Evolutionary conservation across 2,888 invertebrate species (phyloP).

Genomic region (Rapana venosa): DNA sequence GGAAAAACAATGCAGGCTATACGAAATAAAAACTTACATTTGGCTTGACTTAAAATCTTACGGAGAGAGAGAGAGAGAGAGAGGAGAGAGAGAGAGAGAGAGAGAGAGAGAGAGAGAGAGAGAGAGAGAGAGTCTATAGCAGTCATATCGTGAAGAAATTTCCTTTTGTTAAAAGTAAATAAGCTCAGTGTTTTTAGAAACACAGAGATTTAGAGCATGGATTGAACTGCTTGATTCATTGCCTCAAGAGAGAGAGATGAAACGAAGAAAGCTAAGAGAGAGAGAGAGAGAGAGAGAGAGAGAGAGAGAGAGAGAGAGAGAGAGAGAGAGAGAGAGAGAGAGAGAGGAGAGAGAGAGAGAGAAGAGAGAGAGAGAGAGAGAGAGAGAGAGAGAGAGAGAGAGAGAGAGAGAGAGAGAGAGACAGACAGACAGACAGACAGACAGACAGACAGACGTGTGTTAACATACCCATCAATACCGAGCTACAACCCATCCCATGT

Average conservation of each 20-base stretch:
- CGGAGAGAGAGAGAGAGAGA: neutral
- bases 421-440: too few species aligned
- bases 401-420: neutral
- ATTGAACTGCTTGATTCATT: too few species aligned
- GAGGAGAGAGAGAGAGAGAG: slow-evolving; percentile 29
- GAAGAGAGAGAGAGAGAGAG: neutral
- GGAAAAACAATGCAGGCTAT: too few species aligned
- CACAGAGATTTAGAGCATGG: too few species aligned
- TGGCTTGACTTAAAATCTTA: neutral
- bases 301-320: neutral
- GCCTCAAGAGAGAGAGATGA: slow-evolving; percentile 27
- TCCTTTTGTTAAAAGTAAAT: too few species aligned
- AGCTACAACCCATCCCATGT: neutral
- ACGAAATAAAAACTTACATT: neutral
- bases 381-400: neutral
- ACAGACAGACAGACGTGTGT: too few species aligned
- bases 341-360: too few species aligned
- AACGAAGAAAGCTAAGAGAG: neutral
- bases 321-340: neutral
- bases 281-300: too few species aligned
- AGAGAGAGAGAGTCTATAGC: too few species aligned
- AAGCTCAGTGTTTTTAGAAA: too few species aligned
- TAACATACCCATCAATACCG: too few species aligned
- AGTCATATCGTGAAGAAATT: too few species aligned
- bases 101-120: neutral